Conservation (phyloP, 2,888 invertebrate species). For the Yponomeuta cagnagella region DNA sequence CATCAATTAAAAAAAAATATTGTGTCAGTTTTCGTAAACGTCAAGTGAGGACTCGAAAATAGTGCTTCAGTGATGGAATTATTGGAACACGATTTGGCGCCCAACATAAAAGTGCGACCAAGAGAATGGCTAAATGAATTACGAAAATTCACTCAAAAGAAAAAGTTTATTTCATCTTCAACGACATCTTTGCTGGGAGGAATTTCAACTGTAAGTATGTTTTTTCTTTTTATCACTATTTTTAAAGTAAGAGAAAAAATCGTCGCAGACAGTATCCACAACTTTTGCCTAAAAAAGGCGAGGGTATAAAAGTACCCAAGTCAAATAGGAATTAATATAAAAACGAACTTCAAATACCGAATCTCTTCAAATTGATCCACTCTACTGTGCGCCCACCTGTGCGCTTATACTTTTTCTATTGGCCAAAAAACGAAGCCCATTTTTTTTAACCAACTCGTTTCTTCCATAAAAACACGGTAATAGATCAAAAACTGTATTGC, state of each 20-base stretch:
- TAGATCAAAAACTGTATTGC: neutral
- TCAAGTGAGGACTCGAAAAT: constrained; percentile 17
- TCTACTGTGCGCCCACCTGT: neutral
- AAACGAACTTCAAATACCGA: neutral
- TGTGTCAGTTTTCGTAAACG: constrained; percentile 17
- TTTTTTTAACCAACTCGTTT: neutral
- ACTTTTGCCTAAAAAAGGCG: no score
- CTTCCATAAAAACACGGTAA: neutral
- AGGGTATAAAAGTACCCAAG: no score
- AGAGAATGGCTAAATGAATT: neutral
- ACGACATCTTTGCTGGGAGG: neutral
- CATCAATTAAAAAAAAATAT: neutral
- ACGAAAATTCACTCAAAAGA: neutral
- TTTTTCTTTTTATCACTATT: neutral
- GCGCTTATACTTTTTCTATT: neutral
- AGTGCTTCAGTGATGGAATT: constrained; percentile 20
- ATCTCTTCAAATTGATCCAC: neutral
- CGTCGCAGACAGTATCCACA: no score
- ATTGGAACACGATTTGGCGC: constrained; percentile 11
- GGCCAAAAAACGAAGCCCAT: constrained; percentile 1
- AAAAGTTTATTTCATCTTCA: neutral
- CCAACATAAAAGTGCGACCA: constrained; percentile 6
- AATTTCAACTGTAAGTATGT: neutral
- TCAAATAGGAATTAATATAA: neutral
- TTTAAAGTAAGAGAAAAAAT: neutral